Evolutionary conservation across 2,888 invertebrate species (phyloP), one percentile per base, ranked within the genome.

Genomic region (Scaptomyza polygonia): DNA sequence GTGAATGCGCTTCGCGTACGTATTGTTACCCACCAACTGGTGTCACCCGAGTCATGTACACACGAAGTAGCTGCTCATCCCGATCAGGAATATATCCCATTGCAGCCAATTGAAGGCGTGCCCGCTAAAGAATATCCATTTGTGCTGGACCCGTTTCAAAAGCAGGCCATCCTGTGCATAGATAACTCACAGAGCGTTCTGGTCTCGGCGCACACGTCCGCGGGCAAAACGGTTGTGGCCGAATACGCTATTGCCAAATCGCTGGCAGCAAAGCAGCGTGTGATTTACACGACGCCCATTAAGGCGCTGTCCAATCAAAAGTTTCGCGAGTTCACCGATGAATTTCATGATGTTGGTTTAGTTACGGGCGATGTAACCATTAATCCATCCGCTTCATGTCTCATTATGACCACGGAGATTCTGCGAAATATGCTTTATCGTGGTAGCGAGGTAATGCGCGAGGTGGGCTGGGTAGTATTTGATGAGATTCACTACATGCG

Each of bases 401-500:
- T 99, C 36, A 98, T 99, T 76, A 99, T 99, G 99, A 99, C 99
- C 0, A 99, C 99, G n/a, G 99, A 99, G 93, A 99, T 99, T 94
- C 93, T 99, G 69, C 94, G 99, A 71, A 98, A 98, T 88, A 99
- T 99, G 99, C 93, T 99, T 61, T 99, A 99, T 90, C 93, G 99
- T 89, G 99, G 99, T 49, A 98, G 98, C 39, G 99, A 99, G 93
- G 95, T 99, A 21, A 99, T 99, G 97, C 94, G 99, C 65, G 99
- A 99, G 94, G 99, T 99, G 0, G 99, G 99, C 51, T 99, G 99
- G 99, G 99, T 99, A 1, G 94, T 99, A 55, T 99, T 99, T 92
- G 99, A 99, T 91, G 99, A 99, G 93, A 99, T 99, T 86, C 99
- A 99, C 92, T 99, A 99, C 91, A 99, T 99, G 99, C 94, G 99